Base-by-base conservation (phyloP, 1,140 invertebrate genomes). In the Drosophila ficusphila region DNA sequence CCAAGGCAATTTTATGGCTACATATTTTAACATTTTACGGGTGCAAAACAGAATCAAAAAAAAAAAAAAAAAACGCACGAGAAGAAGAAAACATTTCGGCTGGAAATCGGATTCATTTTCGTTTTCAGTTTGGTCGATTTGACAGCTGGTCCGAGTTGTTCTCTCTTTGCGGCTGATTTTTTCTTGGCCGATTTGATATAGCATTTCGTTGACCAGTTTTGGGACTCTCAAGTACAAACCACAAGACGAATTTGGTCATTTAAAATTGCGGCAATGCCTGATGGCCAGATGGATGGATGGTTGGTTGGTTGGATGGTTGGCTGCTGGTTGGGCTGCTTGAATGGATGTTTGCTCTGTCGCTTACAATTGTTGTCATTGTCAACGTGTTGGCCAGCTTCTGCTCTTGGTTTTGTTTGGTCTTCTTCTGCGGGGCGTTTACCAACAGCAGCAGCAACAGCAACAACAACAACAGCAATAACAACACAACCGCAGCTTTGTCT, bases 241-340 rank as follows among this genome's bases (percentile, higher is more conserved):
- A 85, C 82, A 86, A 69, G 77, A 86, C 81, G 76, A 88, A 85
- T 85, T 86, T 85, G 81, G 81, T 85, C 81, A 85, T 85, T 85
- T 88, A 76, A 81, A 85, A 85, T 81, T 85, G 82, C 68, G 76
- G 81, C 79, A 61, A 56, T 74, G 68, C 77, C 72, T 64, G 61
- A 29, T 57, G 57, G 38, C 33, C 70, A 79, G 62, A 41, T 69
- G 79, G 44, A 39, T 48, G 41, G 27, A 27, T 38, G 67, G 60
- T 14, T 65, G 52, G 39, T 36, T 39, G 52, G 16, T 56, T 33
- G 39, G 23, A 41, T 46, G n/a, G n/a, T n/a, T n/a, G 41, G 19
- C 11, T 42, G 41, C 21, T 44, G 41, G 51, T 36, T 48, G 47
- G 29, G 19, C 42, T 12, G 52, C 33, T 33, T 48, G 61, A 48